Percentiles rank a stretch among this genome's conserved stretches.
These are phyloP conservation scores for Lutjanus campechanus DNA, from an alignment of 2,797 vertebrate genomes.

Conservation along the genomic window DNA sequence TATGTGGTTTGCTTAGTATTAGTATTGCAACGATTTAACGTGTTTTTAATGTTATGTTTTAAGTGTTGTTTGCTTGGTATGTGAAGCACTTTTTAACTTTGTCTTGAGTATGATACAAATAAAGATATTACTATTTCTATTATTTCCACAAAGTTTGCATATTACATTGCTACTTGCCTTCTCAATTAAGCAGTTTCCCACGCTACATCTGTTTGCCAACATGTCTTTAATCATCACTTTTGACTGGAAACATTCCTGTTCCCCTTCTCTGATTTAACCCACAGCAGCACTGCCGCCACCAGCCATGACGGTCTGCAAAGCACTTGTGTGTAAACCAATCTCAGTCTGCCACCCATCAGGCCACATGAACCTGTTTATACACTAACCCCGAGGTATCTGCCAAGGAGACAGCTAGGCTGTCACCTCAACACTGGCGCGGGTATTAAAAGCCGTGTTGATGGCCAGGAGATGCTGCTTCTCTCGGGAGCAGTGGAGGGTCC, in stretches of 20 bases:
- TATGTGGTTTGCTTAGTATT: no score
- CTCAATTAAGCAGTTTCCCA: conserved; percentile 30
- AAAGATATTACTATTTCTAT: no score
- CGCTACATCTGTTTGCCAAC: conserved; percentile 20
- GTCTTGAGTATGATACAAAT: no score
- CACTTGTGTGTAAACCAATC: conserved; percentile 78
- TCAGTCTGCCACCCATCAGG: conserved; percentile 60
- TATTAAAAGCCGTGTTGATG: conserved; percentile 86
- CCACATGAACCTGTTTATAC: conserved; percentile 77
- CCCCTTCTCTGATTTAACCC: conserved; percentile 51
- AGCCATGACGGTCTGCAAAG: conserved; percentile 42
- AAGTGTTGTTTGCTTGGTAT: no score
- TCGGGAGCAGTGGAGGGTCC: conserved; percentile 55
- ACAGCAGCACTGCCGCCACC: conserved; percentile 39
- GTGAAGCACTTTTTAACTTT: no score
- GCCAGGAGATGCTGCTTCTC: conserved; percentile 71
- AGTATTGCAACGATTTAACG: no score
- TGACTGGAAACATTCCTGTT: conserved; percentile 46
- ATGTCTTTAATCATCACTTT: conserved; percentile 54
- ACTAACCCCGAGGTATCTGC: conserved; percentile 77
- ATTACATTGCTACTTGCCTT: conserved; percentile 8
- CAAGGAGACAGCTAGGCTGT: conserved; percentile 83
- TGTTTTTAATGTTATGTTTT: no score
- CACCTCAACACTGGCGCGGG: conserved; percentile 77
- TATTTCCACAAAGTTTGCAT: neutral